A percentile compares a stretch with the other conserved stretches of the same genome.
Evolutionary conservation across 2,113 vertebrate species (phyloP).

Genomic region (Dryoscopus gambensis): DNA sequence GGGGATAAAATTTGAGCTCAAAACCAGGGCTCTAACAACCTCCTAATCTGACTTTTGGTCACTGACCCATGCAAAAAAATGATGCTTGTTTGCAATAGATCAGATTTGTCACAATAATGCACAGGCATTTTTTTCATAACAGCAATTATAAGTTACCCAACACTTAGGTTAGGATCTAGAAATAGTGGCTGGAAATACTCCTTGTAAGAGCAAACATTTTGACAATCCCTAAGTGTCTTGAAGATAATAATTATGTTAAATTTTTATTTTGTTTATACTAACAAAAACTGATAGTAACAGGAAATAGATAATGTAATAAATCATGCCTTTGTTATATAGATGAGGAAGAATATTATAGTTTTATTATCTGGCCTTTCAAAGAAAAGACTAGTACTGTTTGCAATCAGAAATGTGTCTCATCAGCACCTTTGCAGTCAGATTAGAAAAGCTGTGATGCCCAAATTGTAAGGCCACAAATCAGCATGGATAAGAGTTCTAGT

Average conservation of each 20-base stretch:
- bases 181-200: background rate
- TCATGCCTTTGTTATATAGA: background rate
- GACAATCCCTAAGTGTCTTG: background rate
- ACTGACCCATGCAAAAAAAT: background rate
- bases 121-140: background rate
- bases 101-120: background rate
- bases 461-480: background rate
- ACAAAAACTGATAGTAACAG: background rate
- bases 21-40: background rate
- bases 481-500: background rate
- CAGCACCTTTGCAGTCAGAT: background rate
- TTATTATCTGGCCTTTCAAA: conserved; percentile 22
- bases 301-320: conserved; percentile 20
- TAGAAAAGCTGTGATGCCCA: background rate
- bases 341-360: background rate
- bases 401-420: background rate
- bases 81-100: background rate
- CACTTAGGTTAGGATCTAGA: background rate
- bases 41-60: background rate
- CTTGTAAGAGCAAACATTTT: background rate
- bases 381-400: background rate
- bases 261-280: conserved; percentile 33
- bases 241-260: background rate
- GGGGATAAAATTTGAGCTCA: background rate
- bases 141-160: background rate